Conservation (phyloP, 2,888 invertebrate genomes). For the Lagria hirta region DNA sequence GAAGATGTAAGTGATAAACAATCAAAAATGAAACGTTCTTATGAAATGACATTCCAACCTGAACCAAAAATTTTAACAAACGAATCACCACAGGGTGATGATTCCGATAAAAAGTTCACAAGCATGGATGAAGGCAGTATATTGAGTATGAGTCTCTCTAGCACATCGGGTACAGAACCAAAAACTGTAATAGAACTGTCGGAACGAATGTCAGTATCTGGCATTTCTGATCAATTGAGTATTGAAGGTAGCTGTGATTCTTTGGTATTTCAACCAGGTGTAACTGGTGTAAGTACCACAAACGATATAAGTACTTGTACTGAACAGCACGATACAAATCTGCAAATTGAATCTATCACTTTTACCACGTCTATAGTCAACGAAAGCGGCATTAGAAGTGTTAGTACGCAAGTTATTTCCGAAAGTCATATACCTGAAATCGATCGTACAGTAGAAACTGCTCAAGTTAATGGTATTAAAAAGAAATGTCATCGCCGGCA, state of each 20-base stretch:
- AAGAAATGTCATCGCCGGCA: constrained; percentile 59
- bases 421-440: constrained; percentile 44
- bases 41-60: constrained; percentile 87
- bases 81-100: constrained; percentile 57
- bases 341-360: constrained; percentile 55
- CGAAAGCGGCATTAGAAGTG: constrained; percentile 56
- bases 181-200: constrained; percentile 55
- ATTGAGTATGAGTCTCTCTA: constrained; percentile 61
- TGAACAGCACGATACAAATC: constrained; percentile 39
- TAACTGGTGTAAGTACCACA: constrained; percentile 35
- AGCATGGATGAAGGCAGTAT: constrained; percentile 63
- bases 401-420: constrained; percentile 61
- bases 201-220: constrained; percentile 53
- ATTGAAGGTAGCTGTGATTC: constrained; percentile 49
- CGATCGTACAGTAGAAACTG: constrained; percentile 17
- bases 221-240: constrained; percentile 54
- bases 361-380: constrained; percentile 56
- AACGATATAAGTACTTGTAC: constrained; percentile 53
- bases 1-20: constrained; percentile 59
- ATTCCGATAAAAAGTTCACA: constrained; percentile 58
- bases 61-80: constrained; percentile 54
- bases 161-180: constrained; percentile 57
- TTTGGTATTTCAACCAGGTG: constrained; percentile 37
- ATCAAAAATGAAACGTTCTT: constrained; percentile 81
- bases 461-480: constrained; percentile 38